Conservation (phyloP, 2,113 vertebrate species). For the Atrichornis clamosus region DNA sequence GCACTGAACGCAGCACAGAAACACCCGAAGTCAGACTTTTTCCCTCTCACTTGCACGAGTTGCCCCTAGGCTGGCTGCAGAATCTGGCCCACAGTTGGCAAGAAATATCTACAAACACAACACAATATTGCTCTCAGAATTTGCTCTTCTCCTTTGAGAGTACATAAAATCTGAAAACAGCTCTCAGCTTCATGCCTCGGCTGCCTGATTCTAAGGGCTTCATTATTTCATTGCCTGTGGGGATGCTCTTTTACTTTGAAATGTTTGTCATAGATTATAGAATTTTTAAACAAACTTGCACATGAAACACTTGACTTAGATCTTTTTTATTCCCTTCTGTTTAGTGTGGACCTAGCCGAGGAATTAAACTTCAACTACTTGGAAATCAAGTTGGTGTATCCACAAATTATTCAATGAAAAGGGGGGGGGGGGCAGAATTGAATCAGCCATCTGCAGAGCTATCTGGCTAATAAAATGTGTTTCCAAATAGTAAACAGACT, state of each 20-base stretch:
- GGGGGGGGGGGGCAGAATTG: constrained; percentile 8
- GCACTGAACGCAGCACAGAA: background rate
- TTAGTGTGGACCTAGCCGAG: constrained; percentile 17
- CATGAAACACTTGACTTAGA: constrained; percentile 45
- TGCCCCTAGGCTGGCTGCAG: background rate
- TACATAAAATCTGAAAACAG: constrained; percentile 12
- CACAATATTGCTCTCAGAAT: background rate
- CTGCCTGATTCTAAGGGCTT: constrained; percentile 47
- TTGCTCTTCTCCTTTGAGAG: constrained; percentile 40
- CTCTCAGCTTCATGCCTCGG: constrained; percentile 40
- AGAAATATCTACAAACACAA: constrained; percentile 14
- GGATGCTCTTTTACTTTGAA: constrained; percentile 65
- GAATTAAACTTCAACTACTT: constrained; percentile 22
- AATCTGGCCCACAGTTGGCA: background rate
- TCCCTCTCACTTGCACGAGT: background rate
- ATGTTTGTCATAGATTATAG: constrained; percentile 60
- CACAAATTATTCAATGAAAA: constrained; percentile 30
- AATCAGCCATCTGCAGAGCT: constrained; percentile 53
- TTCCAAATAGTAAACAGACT: constrained; percentile 38
- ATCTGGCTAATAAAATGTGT: constrained; percentile 28
- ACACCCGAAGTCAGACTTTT: background rate
- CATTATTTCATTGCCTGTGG: constrained; percentile 62
- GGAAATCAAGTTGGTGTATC: constrained; percentile 25
- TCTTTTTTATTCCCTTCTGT: background rate
- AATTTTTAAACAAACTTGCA: constrained; percentile 51